Evolutionary conservation across 2,797 vertebrate genomes (phyloP), one percentile per base, ranked within the genome.

Genomic region (Thamnophis elegans): DNA sequence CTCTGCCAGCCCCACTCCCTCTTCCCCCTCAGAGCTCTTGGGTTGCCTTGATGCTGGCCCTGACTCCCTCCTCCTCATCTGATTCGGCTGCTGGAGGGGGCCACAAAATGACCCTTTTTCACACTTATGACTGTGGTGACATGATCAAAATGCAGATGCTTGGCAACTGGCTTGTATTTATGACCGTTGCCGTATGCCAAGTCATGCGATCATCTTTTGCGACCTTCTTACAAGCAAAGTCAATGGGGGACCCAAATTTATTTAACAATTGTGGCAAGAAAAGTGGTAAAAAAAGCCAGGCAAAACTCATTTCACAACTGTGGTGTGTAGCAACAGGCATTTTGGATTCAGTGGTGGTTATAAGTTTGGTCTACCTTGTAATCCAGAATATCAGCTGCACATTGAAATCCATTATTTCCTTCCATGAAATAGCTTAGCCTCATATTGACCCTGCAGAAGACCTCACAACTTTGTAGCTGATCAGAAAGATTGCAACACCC

Each of bases 361-460:
- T 32, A 65, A 65, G 0, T 32, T 14, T 32, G 14, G n/a, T 32
- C n/a, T 16, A 32, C 65, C 2, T 68, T 62, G n/a, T 7, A 85
- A 2, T 42, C 16, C 18, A 47, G 91, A 85, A 58, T 9, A 42
- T 2, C 2, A 13, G 59, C 55, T 92, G 89, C 36, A 14, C 8
- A 51, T 28, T 53, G 8, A 51, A 13, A 32, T 65, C 16, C 93
- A 89, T 36, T 14, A 18, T 59, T 60, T 68, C 25, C 1, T 90
- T 0, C 85, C 65, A 85, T 86, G 32, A 0, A 0, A 13, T 7
- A 14, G 18, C 1, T 2, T 89, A 14, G 1, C 12, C 1, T 25
- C 62, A 56, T 16, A 2, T 25, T 28, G 14, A 22, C 78, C 42
- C 28, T 91, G 9, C n/a, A 60, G n/a, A 12, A 0, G 0, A 86